Percentiles rank a stretch among this genome's conserved stretches.
Evolutionary conservation across 2,888 invertebrate species (phyloP).

Genomic region (Gnatocerus cornutus): DNA sequence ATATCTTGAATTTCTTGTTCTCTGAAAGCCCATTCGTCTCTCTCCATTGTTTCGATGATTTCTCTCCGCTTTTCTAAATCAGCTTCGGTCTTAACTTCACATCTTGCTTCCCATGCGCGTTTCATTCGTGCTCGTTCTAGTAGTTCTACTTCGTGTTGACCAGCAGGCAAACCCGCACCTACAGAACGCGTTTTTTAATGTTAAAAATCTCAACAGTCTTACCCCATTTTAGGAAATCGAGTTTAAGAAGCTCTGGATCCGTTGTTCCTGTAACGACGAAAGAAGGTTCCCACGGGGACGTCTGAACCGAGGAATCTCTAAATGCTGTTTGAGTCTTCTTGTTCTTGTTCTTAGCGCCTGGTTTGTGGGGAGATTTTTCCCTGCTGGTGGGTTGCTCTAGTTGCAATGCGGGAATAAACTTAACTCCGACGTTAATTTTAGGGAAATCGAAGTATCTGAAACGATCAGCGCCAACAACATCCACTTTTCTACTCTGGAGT

Average conservation of each 20-base stretch:
- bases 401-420: conserved; percentile 55
- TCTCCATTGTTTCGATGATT: conserved; percentile 86
- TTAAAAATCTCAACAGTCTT: too few relatives aligned
- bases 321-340: conserved; percentile 80
- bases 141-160: conserved; percentile 76
- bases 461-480: conserved; percentile 61
- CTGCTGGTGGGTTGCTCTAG: conserved; percentile 40
- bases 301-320: conserved; percentile 85
- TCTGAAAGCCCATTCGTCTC: conserved; percentile 87
- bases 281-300: conserved; percentile 83
- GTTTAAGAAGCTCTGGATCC: conserved; percentile 79
- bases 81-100: conserved; percentile 71
- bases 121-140: conserved; percentile 82
- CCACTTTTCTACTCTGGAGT: conserved; percentile 48
- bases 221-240: conserved; percentile 73
- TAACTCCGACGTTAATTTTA: conserved; percentile 55
- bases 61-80: conserved; percentile 76
- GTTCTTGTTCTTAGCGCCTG: conserved; percentile 61
- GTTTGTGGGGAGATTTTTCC: conserved; percentile 25
- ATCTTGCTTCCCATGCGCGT: conserved; percentile 77
- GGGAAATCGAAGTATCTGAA: conserved; percentile 60
- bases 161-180: conserved; percentile 77
- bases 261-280: conserved; percentile 71
- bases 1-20: conserved; percentile 86
- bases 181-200: too few relatives aligned